These are phyloP conservation scores for Glareola pratincola DNA, from an alignment of 2,113 vertebrate species.

Conservation along the genomic window DNA sequence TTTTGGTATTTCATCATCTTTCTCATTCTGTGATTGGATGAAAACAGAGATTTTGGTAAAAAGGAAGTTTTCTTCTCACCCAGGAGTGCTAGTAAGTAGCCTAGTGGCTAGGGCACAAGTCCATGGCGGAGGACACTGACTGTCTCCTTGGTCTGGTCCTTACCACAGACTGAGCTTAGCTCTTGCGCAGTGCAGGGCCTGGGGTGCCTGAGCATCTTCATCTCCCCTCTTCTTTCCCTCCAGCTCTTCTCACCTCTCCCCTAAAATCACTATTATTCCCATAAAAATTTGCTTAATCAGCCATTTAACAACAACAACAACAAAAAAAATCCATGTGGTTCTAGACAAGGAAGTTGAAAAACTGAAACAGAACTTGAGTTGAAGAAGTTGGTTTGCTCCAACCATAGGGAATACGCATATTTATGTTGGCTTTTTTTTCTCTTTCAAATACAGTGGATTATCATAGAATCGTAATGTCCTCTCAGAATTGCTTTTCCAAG, in stretches of 20 bases:
- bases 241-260: background rate
- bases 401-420: background rate
- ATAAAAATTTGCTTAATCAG: background rate
- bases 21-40: background rate
- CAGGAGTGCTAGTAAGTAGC: background rate
- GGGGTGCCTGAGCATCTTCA: background rate
- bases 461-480: background rate
- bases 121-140: background rate
- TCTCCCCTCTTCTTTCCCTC: background rate
- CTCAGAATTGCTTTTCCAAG: constrained; percentile 31
- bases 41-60: background rate
- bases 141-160: background rate
- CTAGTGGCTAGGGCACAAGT: no score
- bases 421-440: background rate
- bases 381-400: background rate
- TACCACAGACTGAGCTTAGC: background rate
- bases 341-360: background rate
- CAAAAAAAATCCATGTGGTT: background rate
- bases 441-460: background rate
- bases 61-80: background rate
- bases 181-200: background rate
- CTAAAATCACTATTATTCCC: background rate
- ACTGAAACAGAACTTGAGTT: background rate
- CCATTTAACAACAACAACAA: background rate
- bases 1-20: background rate